phyloP scores from a whole-genome alignment of 2,113 vertebrate species.

The Pygoscelis antarcticus region DNA sequence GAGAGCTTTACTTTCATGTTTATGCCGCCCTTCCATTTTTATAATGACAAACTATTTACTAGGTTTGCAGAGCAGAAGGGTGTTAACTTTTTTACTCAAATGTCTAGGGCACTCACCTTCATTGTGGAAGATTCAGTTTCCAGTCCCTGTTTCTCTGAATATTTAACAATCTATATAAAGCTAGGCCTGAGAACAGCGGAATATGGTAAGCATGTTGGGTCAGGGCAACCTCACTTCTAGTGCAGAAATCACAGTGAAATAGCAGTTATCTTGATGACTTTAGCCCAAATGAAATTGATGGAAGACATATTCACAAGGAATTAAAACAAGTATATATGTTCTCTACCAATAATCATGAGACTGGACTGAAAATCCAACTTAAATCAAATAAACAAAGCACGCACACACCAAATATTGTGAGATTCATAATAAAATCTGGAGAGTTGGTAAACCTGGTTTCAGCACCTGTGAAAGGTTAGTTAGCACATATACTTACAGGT shows the following conservation, averaged over 20 bases:
- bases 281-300: background rate
- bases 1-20: background rate
- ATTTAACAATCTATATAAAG: slow-evolving; percentile 9
- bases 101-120: slow-evolving; percentile 7
- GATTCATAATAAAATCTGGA: background rate
- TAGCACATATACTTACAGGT: slow-evolving; percentile 66
- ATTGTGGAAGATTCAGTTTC: background rate
- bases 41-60: background rate
- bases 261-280: background rate
- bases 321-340: background rate
- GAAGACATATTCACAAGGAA: background rate
- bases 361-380: slow-evolving; percentile 1
- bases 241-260: background rate
- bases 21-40: background rate
- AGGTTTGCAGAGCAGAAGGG: background rate
- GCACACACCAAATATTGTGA: background rate
- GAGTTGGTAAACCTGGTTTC: background rate
- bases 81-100: background rate
- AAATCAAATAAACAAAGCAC: background rate
- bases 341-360: background rate
- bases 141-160: background rate
- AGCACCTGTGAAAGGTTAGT: slow-evolving; percentile 73
- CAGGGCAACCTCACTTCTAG: background rate
- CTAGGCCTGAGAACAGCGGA: background rate
- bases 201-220: background rate